A percentile compares a stretch with the other conserved stretches of the same genome.
phyloP scores from a whole-genome alignment of 2,888 invertebrate genomes.

The Hoplodrina ambigua region DNA sequence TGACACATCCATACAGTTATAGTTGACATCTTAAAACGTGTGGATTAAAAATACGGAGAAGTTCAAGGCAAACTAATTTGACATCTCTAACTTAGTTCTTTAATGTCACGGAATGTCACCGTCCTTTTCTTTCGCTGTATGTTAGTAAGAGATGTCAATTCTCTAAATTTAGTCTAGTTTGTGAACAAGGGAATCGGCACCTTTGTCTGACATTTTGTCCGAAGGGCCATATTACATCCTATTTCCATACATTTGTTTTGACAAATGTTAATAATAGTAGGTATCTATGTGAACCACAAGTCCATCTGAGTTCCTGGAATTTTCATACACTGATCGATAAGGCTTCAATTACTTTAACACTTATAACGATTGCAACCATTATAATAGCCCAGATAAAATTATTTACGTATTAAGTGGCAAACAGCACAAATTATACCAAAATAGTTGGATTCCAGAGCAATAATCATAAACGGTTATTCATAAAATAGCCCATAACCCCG shows the following conservation, averaged over 20 bases:
- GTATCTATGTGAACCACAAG: background rate
- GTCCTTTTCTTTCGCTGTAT: too few species aligned
- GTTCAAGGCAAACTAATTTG: too few species aligned
- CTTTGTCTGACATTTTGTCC: too few species aligned
- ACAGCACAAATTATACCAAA: slow-evolving; percentile 26
- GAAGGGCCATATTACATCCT: too few species aligned
- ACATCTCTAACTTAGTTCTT: too few species aligned
- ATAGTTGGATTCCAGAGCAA: slow-evolving; percentile 27
- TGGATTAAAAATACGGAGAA: too few species aligned
- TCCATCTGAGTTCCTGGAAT: background rate
- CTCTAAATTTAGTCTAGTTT: too few species aligned
- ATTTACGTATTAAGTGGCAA: slow-evolving; percentile 1
- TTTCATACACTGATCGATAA: slow-evolving; percentile 9
- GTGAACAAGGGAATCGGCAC: too few species aligned
- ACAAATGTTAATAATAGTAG: background rate
- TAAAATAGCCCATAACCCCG: slow-evolving; percentile 51
- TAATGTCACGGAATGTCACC: too few species aligned
- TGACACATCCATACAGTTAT: too few species aligned
- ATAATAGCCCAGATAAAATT: slow-evolving; percentile 6
- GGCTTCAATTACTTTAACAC: slow-evolving; percentile 16
- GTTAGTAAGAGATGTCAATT: too few species aligned
- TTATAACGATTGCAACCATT: slow-evolving; percentile 7
- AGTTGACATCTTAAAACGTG: too few species aligned
- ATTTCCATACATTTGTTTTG: background rate
- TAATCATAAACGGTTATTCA: slow-evolving; percentile 50